Conservation (phyloP, 2,113 vertebrate species). For the Scatophagus argus region DNA sequence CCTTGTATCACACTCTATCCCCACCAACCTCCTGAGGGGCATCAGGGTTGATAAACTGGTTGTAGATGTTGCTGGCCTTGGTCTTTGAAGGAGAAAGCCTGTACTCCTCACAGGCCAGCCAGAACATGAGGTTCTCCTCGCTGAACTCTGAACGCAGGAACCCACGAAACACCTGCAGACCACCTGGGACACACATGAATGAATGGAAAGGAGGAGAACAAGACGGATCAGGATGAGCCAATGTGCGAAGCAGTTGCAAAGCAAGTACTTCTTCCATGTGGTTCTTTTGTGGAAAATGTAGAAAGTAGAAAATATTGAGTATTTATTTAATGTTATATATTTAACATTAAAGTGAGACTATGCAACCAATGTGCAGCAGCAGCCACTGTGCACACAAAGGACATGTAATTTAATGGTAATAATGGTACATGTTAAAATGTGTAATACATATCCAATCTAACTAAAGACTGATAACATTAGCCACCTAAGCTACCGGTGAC, state of each 20-base stretch:
- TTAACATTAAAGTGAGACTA: no score
- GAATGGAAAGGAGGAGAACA: background rate
- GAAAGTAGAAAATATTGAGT: background rate
- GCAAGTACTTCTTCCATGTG: background rate
- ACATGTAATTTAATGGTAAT: no score
- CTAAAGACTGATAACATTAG: no score
- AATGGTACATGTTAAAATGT: no score
- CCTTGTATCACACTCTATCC: background rate
- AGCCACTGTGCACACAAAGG: no score
- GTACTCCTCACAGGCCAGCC: slow-evolving; percentile 94
- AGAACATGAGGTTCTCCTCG: slow-evolving; percentile 95
- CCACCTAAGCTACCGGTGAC: no score
- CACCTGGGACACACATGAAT: slow-evolving; percentile 79
- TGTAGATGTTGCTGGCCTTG: slow-evolving; percentile 90
- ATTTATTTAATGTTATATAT: no score
- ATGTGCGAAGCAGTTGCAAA: background rate
- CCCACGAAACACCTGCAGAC: slow-evolving; percentile 85
- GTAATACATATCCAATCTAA: background rate
- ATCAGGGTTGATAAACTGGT: slow-evolving; percentile 88
- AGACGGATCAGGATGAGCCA: background rate
- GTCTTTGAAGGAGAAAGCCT: slow-evolving; percentile 79
- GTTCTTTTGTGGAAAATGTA: background rate
- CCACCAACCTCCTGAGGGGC: slow-evolving; percentile 88
- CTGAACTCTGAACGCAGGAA: slow-evolving; percentile 94
- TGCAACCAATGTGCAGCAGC: background rate